phyloP scores from a whole-genome alignment of 1,140 invertebrate genomes.

The Brachionus rotundiformis region DNA sequence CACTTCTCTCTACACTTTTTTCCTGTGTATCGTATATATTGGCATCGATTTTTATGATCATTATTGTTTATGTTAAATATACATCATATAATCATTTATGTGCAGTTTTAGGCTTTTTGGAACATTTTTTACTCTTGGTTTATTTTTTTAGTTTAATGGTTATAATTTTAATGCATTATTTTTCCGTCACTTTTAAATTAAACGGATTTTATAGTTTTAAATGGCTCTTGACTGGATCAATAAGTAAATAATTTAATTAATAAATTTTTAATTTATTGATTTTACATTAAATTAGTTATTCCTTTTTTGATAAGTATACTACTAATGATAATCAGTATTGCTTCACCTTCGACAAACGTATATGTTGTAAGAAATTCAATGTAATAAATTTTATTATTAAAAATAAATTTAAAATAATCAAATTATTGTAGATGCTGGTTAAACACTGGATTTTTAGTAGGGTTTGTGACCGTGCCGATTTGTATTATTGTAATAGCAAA shows the following conservation, averaged over 20 bases:
- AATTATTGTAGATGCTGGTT: slow-evolving; percentile 12
- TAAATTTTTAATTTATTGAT: not conserved
- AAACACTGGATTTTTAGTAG: not conserved
- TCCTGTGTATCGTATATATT: not conserved
- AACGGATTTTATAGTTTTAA: slow-evolving; percentile 8
- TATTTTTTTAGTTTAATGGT: slow-evolving; percentile 42
- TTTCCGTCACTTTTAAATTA: slow-evolving; percentile 8
- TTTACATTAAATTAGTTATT: not conserved
- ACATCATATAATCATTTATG: not conserved
- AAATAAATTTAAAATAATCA: not conserved
- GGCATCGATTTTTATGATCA: slow-evolving; percentile 8
- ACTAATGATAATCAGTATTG: not conserved
- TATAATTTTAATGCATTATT: slow-evolving; percentile 15
- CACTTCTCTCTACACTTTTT: not conserved
- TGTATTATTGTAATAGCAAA: not conserved
- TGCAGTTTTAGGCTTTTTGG: not conserved
- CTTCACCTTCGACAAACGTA: not conserved
- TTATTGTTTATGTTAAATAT: not conserved
- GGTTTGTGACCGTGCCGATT: not conserved
- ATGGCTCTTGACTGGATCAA: not conserved
- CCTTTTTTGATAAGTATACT: not conserved
- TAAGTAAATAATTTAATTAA: not conserved
- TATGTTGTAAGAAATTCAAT: slow-evolving; percentile 22
- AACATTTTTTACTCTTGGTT: slow-evolving; percentile 11
- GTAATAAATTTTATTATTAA: not conserved